These are phyloP conservation scores for Brachypteracias leptosomus DNA, from an alignment of 2,113 vertebrate species.

Conservation along the genomic window DNA sequence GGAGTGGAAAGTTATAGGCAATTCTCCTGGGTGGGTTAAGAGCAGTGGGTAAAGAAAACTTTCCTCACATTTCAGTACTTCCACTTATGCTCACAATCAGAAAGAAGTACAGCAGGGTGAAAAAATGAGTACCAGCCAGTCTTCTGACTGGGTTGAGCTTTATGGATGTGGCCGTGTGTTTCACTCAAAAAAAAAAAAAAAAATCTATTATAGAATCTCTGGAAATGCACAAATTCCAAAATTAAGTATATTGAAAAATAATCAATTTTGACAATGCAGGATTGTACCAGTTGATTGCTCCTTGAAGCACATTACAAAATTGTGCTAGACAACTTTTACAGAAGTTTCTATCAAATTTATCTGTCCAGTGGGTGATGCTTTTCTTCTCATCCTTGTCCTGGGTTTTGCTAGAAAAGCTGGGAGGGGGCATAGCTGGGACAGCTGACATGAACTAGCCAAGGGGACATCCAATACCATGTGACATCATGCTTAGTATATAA, in stretches of 20 bases:
- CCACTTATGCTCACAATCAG: background rate
- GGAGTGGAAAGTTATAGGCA: background rate
- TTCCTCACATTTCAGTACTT: background rate
- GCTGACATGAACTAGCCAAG: background rate
- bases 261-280: background rate
- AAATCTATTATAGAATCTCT: background rate
- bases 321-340: background rate
- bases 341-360: background rate
- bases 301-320: no score
- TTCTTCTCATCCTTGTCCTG: background rate
- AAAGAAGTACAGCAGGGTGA: background rate
- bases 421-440: background rate
- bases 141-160: background rate
- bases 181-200: background rate
- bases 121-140: accelerated
- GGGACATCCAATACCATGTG: background rate
- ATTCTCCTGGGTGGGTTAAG: background rate
- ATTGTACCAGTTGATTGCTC: no score
- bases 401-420: background rate
- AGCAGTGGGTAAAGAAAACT: background rate
- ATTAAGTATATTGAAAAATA: background rate
- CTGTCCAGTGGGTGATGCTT: background rate
- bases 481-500: background rate
- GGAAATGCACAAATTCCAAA: background rate
- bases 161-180: background rate